Evolutionary conservation across 2,888 invertebrate species (phyloP).

Genomic region (Amaurobius ferox): DNA sequence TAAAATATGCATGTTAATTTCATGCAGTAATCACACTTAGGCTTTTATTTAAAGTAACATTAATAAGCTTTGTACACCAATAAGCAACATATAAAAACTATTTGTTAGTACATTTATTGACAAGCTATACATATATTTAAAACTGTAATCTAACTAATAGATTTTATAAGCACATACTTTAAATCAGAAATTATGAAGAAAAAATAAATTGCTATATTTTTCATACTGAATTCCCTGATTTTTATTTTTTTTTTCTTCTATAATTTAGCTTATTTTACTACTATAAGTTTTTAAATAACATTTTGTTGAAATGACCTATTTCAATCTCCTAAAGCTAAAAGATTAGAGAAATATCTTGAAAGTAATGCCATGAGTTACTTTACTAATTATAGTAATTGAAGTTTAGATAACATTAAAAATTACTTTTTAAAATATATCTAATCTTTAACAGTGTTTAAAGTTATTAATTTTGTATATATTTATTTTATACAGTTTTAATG

Average conservation of each 20-base stretch:
- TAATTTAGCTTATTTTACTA: too few species aligned
- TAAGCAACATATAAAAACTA: not conserved
- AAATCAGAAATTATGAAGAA: not conserved
- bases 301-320: too few species aligned
- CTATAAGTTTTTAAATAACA: too few species aligned
- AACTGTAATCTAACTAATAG: not conserved
- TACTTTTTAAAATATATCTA: too few species aligned
- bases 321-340: too few species aligned
- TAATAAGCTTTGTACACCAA: conserved; percentile 2
- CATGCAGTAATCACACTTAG: not conserved
- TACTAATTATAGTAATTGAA: too few species aligned
- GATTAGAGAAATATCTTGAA: too few species aligned
- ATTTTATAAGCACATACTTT: not conserved
- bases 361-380: too few species aligned
- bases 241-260: too few species aligned
- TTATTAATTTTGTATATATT: not conserved
- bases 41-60: not conserved
- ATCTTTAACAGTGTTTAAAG: too few species aligned
- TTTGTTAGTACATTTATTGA: not conserved
- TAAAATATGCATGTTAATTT: not conserved
- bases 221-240: too few species aligned
- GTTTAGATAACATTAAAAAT: too few species aligned
- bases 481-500: not conserved
- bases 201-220: not conserved
- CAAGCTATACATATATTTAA: not conserved